phyloP scores from a whole-genome alignment of 2,888 invertebrate species.

The Amphimallon solstitiale region DNA sequence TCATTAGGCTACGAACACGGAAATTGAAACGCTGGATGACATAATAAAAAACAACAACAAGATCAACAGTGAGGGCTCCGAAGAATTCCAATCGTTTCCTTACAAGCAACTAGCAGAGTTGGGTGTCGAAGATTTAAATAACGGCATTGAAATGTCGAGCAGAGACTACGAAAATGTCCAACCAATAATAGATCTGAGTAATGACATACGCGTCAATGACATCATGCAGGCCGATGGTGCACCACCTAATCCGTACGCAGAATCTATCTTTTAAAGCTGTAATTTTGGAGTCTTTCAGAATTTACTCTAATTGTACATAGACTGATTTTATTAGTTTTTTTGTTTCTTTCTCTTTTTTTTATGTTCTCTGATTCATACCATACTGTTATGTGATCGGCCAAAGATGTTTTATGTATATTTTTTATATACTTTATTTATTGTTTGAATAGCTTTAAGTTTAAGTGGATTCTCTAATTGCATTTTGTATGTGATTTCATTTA shows the following conservation, averaged over 20 bases:
- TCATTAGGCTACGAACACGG: constrained; percentile 46
- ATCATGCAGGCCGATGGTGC: constrained; percentile 47
- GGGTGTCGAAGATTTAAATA: constrained; percentile 7
- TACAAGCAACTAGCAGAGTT: constrained; percentile 7
- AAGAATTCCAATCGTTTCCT: constrained; percentile 18
- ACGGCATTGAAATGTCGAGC: background rate
- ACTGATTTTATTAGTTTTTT: constrained; percentile 12
- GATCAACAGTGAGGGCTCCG: background rate
- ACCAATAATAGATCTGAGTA: constrained; percentile 43
- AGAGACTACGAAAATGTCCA: background rate
- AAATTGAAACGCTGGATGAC: constrained; percentile 56
- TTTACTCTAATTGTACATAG: constrained; percentile 1
- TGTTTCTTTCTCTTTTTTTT: background rate
- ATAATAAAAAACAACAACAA: background rate
- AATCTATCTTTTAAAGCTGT: constrained; percentile 39
- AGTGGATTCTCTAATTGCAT: constrained; percentile 9
- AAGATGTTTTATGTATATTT: constrained; percentile 29
- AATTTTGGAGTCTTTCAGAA: background rate
- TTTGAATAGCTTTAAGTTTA: constrained; percentile 1
- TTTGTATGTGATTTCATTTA: constrained; percentile 17
- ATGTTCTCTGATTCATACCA: background rate
- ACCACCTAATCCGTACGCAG: constrained; percentile 57
- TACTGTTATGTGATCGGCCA: constrained; percentile 18
- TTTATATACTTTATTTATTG: constrained; percentile 31
- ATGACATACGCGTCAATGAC: constrained; percentile 48